These are phyloP conservation scores for Nannospalax galili DNA, from an alignment of 2,113 vertebrate species.

Conservation along the genomic window DNA sequence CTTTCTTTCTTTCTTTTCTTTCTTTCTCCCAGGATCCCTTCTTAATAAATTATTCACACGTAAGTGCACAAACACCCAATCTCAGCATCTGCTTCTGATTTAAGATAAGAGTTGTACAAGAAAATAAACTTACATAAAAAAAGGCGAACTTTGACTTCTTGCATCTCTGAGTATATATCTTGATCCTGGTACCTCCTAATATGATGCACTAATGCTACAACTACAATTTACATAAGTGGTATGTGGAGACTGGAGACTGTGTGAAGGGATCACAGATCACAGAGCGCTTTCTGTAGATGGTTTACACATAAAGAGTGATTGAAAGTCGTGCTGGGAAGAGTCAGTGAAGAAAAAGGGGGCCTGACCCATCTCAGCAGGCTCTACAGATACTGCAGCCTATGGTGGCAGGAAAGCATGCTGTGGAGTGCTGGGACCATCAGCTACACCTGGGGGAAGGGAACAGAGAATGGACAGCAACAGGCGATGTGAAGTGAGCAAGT, in stretches of 20 bases:
- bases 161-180: not conserved
- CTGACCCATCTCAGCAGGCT: not conserved
- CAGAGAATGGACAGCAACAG: not conserved
- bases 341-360: not conserved
- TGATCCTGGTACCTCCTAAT: not conserved
- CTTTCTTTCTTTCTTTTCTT: not conserved
- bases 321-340: not conserved
- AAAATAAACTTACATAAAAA: slow-evolving; percentile 34
- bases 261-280: not conserved
- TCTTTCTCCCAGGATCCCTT: not conserved
- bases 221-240: not conserved
- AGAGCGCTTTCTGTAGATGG: not conserved
- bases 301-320: not conserved
- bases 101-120: not conserved
- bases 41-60: not conserved
- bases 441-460: accelerated
- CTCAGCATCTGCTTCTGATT: not conserved
- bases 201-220: not conserved
- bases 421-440: not conserved
- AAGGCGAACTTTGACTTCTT: not conserved
- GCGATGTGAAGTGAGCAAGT: not conserved
- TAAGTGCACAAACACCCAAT: not conserved
- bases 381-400: not conserved
- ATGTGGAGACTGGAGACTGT: not conserved
- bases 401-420: not conserved